Base-by-base conservation (phyloP, 2,113 vertebrate genomes). In the Psephotus haematonotus region DNA sequence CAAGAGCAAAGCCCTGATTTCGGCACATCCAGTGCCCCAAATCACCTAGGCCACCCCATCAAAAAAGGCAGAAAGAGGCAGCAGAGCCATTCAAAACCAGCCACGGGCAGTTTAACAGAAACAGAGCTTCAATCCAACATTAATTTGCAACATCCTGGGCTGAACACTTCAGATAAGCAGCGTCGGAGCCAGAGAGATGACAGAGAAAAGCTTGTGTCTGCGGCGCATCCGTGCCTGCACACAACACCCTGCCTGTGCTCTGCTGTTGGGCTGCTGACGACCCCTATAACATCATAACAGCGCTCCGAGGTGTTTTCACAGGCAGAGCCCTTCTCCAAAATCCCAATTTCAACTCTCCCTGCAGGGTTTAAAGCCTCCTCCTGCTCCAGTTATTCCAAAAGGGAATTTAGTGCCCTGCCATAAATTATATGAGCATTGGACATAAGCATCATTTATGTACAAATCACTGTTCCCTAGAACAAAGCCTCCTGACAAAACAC, bases 131-230 rank as follows among this genome's bases (percentile, higher is more conserved):
- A 71, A 92, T 95, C 91, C 96, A 94, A 93, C 95, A 79, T 96
- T 97, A 94, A 97, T 98, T 97, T 97, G 97, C 96, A 94, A 96
- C 95, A 96, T 97, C 94, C 96, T 68, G 82, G 82, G 93, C 97
- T 97, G 96, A 97, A 81, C 72, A 22, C 71, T 96, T 95, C 93
- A 95, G 95, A 97, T 97, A 97, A 98, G 97, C 94, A 37, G 86
- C 5, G 28, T 22, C 8, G 13, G 94, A 97, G 95, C 91, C 89
- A 82, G 92, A 13, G 86, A 96, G 91, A 88, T 16, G 62, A 92
- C 94, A 91, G 95, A 47, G 95, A 65, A 93, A 94, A 90, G 88
- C 90, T 90, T 18, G 47, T 16, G 67, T 27, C 85, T 8, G 37
- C 20, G 82, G 92, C 93, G 91, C 93, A 44, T 77, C 74, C 11